Percentiles rank a stretch among this genome's conserved stretches.
Conservation (phyloP, 2,888 invertebrate genomes). For the Palloptera scutellata region DNA sequence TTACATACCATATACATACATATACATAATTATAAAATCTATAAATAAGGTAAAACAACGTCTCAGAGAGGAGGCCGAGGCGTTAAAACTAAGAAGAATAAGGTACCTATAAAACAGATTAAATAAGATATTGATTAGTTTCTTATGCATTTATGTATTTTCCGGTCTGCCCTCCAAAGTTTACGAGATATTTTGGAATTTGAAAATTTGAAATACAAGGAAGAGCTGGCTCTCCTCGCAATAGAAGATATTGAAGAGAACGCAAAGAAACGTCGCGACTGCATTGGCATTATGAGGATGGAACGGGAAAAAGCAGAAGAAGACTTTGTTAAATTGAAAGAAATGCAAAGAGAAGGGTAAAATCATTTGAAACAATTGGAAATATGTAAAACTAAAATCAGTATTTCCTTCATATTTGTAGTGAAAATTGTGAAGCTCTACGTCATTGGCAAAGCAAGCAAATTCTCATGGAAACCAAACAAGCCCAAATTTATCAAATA, state of each 20-base stretch:
- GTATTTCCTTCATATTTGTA: constrained; percentile 14
- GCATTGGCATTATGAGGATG: constrained; percentile 35
- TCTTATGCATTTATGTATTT: background rate
- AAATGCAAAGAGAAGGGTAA: constrained; percentile 41
- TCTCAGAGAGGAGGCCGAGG: constrained; percentile 26
- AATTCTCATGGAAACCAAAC: constrained; percentile 40
- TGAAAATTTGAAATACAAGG: constrained; percentile 36
- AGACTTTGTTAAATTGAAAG: constrained; percentile 39
- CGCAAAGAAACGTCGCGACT: constrained; percentile 35
- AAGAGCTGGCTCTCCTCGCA: constrained; percentile 36
- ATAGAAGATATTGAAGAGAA: constrained; percentile 32
- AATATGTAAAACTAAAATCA: background rate
- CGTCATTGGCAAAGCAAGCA: constrained; percentile 39
- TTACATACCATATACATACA: background rate
- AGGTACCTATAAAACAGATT: constrained; percentile 27
- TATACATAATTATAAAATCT: background rate
- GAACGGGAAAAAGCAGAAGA: constrained; percentile 37
- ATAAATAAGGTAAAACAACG: constrained; percentile 37
- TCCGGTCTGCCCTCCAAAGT: constrained; percentile 25
- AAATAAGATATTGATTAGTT: background rate
- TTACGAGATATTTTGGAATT: constrained; percentile 34
- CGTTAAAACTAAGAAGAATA: constrained; percentile 26
- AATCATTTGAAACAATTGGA: background rate
- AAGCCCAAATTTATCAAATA: constrained; percentile 43
- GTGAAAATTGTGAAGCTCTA: constrained; percentile 43